Evolutionary conservation across 2,888 invertebrate genomes (phyloP), one percentile per base, ranked within the genome.

Genomic region (Drosophila borborema): DNA sequence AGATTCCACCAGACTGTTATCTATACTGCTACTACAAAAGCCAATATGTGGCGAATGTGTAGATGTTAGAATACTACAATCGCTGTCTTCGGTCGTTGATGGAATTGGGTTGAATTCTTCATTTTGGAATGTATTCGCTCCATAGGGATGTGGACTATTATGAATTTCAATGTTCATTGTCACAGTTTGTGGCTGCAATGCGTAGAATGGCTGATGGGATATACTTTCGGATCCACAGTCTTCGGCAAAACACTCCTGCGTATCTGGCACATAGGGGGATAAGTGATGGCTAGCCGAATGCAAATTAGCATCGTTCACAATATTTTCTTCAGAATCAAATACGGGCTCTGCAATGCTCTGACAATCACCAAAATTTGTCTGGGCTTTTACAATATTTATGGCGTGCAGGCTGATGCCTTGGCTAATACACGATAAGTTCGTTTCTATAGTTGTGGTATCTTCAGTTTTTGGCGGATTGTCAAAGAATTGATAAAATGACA

Each of bases 221-320:
- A 77, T 76, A 58, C 66, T 81, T 40, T 89, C 81, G 31, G 74
- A 77, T 20, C 53, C 79, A 36, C 82, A 82, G 31, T 85, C 83
- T 54, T 82, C 88, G 40, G 55, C 63, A 58, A 67, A 88, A 36
- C 89, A 90, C 31, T 86, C 86, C 45, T 85, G 79, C 34, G 53
- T 59, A 68, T 83, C 81, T 56, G 81, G 65, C 68, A 72, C 72
- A 77, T 77, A 84, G 70, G 83, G 69, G 58, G 81, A 43, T 75
- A 84, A 62, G 68, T 87, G 84, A 81, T 91, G 86, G 83, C 92
- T 92, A 74, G 92, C 92, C 73, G 91, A 89, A 89, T 92, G 91
- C 71, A 92, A 72, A 82, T 92, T 92, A 53, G 92, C 91, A 84
- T 92, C 92, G 62, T 92, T 91, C 18, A 92, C 91, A 80, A 92